Conservation (phyloP, 2,888 invertebrate species). For the Melinaea menophilus region DNA sequence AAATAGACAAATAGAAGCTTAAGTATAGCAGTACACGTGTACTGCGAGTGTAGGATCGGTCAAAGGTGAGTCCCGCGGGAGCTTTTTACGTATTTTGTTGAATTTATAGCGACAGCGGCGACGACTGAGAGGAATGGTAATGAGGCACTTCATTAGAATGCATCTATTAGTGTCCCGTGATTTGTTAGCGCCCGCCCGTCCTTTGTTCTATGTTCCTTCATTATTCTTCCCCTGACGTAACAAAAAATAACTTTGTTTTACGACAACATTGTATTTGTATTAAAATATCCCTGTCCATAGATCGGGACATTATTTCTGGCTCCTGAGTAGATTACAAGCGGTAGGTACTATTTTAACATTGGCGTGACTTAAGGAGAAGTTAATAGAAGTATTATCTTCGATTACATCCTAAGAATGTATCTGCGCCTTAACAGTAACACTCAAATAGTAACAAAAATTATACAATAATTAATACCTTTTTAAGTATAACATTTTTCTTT, state of each 20-base stretch:
- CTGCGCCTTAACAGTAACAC: too few relatives aligned
- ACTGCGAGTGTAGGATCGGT: conserved; percentile 23
- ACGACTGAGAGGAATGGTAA: conserved; percentile 57
- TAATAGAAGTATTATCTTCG: too few relatives aligned
- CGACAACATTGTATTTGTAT: neutral
- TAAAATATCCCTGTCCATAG: neutral
- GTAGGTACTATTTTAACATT: too few relatives aligned
- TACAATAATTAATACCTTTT: too few relatives aligned
- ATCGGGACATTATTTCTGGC: too few relatives aligned
- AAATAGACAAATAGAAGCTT: neutral
- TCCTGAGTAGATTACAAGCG: too few relatives aligned
- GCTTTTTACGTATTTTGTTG: conserved; percentile 54
- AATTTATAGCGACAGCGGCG: conserved; percentile 52
- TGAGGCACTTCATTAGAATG: conserved; percentile 71
- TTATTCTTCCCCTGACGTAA: conserved; percentile 30
- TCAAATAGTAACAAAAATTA: too few relatives aligned
- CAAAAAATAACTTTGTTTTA: conserved; percentile 21
- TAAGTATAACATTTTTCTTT: too few relatives aligned
- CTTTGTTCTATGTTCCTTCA: conserved; percentile 42
- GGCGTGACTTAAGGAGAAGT: too few relatives aligned
- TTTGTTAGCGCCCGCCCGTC: conserved; percentile 50
- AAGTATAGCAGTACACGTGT: neutral
- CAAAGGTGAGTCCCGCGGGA: conserved; percentile 48
- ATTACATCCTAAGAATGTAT: too few relatives aligned
- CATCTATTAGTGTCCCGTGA: conserved; percentile 62